phyloP scores from a whole-genome alignment of 2,797 vertebrate genomes.

The Pangasius sanitwongsei region DNA sequence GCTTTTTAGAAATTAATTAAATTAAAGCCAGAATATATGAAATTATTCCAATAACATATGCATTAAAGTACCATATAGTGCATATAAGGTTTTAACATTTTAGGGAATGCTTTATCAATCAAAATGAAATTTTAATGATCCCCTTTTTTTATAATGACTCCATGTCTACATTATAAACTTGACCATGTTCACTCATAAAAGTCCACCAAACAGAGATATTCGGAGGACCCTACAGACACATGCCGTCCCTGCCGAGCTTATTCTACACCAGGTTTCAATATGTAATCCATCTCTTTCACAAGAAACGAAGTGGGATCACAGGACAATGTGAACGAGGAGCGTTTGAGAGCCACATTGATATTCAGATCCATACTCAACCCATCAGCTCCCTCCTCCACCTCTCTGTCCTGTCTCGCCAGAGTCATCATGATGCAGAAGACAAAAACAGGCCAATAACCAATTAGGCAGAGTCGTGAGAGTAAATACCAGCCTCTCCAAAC shows the following conservation, averaged over 20 bases:
- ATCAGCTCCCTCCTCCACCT: slow-evolving; percentile 46
- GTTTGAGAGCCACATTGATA: slow-evolving; percentile 71
- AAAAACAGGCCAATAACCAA: slow-evolving; percentile 72
- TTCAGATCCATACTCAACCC: slow-evolving; percentile 66
- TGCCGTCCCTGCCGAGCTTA: too few species aligned
- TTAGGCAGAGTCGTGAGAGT: slow-evolving; percentile 67
- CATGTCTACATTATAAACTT: background rate
- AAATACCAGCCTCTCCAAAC: slow-evolving; percentile 69
- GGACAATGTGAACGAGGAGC: slow-evolving; percentile 53
- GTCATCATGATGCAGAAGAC: slow-evolving; percentile 72
- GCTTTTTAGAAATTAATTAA: background rate
- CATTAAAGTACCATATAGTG: background rate
- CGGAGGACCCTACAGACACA: too few species aligned
- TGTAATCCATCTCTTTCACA: background rate
- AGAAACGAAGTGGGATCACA: background rate
- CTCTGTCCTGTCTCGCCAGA: slow-evolving; percentile 37
- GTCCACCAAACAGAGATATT: background rate
- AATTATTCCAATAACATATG: background rate
- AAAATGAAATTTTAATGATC: background rate
- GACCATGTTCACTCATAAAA: background rate
- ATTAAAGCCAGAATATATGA: background rate
- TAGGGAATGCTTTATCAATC: background rate
- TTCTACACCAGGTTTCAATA: background rate
- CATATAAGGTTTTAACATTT: background rate
- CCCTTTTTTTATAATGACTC: background rate